Evolutionary conservation across 2,797 vertebrate genomes (phyloP).

Genomic region (Avahi laniger): DNA sequence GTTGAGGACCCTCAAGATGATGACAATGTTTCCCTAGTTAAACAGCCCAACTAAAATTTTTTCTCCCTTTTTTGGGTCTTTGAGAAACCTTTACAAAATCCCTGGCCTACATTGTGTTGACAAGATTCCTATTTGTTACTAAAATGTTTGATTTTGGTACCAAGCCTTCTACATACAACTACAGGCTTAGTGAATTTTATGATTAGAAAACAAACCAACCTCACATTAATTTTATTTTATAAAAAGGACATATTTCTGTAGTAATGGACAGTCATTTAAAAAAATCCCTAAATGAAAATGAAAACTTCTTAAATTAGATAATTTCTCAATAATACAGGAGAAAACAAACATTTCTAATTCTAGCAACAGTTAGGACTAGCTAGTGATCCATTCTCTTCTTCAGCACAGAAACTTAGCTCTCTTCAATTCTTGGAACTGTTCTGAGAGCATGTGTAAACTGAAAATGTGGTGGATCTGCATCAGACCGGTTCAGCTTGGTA

Average conservation of each 20-base stretch:
- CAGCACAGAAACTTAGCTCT: conserved; percentile 49
- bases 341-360: conserved; percentile 40
- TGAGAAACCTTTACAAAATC: conserved; percentile 71
- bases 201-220: conserved; percentile 61
- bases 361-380: conserved; percentile 54
- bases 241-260: conserved; percentile 38
- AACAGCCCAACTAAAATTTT: conserved; percentile 33
- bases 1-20: conserved; percentile 53
- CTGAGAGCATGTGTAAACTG: conserved; percentile 54
- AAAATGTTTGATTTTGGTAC: conserved; percentile 75
- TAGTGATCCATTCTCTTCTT: conserved; percentile 58
- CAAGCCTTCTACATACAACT: conserved; percentile 65
- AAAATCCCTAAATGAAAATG: conserved; percentile 46
- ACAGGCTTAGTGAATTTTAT: conserved; percentile 52
- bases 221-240: conserved; percentile 55
- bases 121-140: conserved; percentile 70
- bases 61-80: neutral
- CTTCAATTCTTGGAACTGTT: conserved; percentile 53
- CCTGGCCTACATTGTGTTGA: conserved; percentile 47
- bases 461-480: conserved; percentile 28
- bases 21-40: conserved; percentile 62
- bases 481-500: neutral
- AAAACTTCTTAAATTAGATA: conserved; percentile 9
- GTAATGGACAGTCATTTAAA: conserved; percentile 6
- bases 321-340: neutral